Evolutionary conservation across 1,140 invertebrate genomes (phyloP).

Genomic region (Drosophila miranda): DNA sequence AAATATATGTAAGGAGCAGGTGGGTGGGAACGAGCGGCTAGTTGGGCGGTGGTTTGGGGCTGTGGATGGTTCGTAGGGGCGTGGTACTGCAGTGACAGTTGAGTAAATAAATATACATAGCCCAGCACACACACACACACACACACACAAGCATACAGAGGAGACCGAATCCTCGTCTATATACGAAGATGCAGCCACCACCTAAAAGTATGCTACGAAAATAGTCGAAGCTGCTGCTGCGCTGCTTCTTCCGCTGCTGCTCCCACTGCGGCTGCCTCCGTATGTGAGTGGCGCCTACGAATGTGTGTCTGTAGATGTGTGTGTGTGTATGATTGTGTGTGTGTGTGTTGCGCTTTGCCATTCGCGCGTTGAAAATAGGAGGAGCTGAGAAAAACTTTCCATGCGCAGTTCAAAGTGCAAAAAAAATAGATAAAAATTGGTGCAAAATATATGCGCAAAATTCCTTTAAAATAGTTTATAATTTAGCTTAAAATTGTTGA

Average conservation of each 20-base stretch:
- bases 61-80: constrained; percentile 13
- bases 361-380: constrained; percentile 78
- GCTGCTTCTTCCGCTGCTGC: constrained; percentile 13
- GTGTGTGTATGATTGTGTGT: constrained; percentile 20
- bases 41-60: neutral
- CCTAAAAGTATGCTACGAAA: constrained; percentile 80
- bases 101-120: constrained; percentile 72
- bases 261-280: constrained; percentile 12
- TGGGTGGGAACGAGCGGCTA: neutral
- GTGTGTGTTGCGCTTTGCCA: constrained; percentile 63
- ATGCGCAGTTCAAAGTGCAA: constrained; percentile 66
- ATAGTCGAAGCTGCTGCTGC: constrained; percentile 65
- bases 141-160: neutral
- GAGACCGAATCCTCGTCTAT: constrained; percentile 23
- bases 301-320: constrained; percentile 27
- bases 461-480: constrained; percentile 2
- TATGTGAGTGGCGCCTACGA: constrained; percentile 63
- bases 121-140: no score
- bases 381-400: constrained; percentile 74
- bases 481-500: neutral
- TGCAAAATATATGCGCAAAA: constrained; percentile 8
- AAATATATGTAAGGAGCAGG: constrained; percentile 46
- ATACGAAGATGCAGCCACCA: constrained; percentile 74
- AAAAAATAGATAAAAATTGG: constrained; percentile 31
- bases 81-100: constrained; percentile 72